These are phyloP conservation scores for Hemaris fuciformis DNA, from an alignment of 2,888 invertebrate species.

Conservation along the genomic window DNA sequence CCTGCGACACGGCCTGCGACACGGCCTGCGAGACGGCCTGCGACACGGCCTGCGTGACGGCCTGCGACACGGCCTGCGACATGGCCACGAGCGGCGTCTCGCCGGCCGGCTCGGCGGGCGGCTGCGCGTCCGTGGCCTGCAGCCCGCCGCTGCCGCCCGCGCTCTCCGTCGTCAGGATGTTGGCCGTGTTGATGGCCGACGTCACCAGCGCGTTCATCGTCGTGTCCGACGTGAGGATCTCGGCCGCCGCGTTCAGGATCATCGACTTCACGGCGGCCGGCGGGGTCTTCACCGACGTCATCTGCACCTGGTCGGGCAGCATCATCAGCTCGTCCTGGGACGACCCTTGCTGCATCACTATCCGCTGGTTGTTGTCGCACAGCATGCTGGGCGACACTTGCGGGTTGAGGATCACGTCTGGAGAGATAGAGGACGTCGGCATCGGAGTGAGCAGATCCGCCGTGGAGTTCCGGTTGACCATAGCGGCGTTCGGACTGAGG, in stretches of 20 bases:
- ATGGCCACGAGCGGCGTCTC: slow-evolving; percentile 69
- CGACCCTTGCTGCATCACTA: slow-evolving; percentile 41
- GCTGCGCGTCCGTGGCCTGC: slow-evolving; percentile 46
- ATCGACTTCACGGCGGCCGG: slow-evolving; percentile 87
- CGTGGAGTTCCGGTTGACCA: slow-evolving; percentile 55
- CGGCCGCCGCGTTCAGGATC: slow-evolving; percentile 87
- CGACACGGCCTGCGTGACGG: slow-evolving; percentile 72
- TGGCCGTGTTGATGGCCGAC: slow-evolving; percentile 76
- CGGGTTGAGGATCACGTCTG: slow-evolving; percentile 83
- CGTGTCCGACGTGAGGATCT: slow-evolving; percentile 84
- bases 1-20: slow-evolving; percentile 73
- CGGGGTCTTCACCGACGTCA: slow-evolving; percentile 76
- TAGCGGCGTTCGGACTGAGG: slow-evolving; percentile 56
- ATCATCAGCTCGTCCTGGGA: slow-evolving; percentile 65
- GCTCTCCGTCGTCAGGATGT: slow-evolving; percentile 66
- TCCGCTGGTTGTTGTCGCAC: slow-evolving; percentile 47
- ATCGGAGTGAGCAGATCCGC: slow-evolving; percentile 50
- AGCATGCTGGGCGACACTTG: slow-evolving; percentile 83
- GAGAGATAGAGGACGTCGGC: slow-evolving; percentile 63
- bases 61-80: slow-evolving; percentile 78
- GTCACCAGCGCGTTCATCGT: slow-evolving; percentile 82
- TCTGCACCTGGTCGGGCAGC: slow-evolving; percentile 61
- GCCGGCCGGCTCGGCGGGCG: slow-evolving; percentile 57
- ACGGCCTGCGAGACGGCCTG: slow-evolving; percentile 76
- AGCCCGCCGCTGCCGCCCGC: slow-evolving; percentile 37